These are phyloP conservation scores for Corapipo altera DNA, from an alignment of 2,113 vertebrate species.

Conservation along the genomic window DNA sequence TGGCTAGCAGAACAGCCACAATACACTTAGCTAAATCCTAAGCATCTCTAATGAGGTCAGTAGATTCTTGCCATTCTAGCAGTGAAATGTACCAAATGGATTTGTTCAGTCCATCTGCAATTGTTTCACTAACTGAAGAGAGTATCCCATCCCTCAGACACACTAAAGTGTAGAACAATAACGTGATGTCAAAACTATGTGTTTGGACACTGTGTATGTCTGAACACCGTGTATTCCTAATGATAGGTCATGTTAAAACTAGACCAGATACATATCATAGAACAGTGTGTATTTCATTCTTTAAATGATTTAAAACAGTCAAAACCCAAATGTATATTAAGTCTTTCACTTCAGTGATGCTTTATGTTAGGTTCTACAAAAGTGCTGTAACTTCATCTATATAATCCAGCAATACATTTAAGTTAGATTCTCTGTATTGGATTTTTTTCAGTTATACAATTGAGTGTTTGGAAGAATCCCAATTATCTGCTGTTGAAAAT, in stretches of 20 bases:
- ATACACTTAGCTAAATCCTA: not conserved
- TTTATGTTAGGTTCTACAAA: not conserved
- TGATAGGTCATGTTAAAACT: not conserved
- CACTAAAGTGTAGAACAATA: not conserved
- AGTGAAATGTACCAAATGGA: not conserved
- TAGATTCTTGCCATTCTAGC: not conserved
- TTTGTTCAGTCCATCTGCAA: not conserved
- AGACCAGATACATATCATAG: not conserved
- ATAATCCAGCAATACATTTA: not conserved
- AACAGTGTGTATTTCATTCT: not conserved
- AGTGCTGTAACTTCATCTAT: not conserved
- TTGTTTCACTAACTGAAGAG: not conserved
- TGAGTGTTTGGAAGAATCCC: constrained; percentile 1
- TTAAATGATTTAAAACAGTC: not conserved
- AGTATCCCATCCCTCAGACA: not conserved
- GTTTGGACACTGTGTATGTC: not conserved
- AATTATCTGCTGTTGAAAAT: constrained; percentile 37
- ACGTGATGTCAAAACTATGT: not conserved
- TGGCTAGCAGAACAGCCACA: not conserved
- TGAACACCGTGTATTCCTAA: not conserved
- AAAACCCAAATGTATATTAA: not conserved
- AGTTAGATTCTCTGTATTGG: not conserved
- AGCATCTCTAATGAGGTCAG: not conserved
- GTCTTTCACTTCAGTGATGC: not conserved
- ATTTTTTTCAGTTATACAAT: not conserved